Evolutionary conservation across 2,888 invertebrate genomes (phyloP).

Genomic region (Serrognathus titanus): DNA sequence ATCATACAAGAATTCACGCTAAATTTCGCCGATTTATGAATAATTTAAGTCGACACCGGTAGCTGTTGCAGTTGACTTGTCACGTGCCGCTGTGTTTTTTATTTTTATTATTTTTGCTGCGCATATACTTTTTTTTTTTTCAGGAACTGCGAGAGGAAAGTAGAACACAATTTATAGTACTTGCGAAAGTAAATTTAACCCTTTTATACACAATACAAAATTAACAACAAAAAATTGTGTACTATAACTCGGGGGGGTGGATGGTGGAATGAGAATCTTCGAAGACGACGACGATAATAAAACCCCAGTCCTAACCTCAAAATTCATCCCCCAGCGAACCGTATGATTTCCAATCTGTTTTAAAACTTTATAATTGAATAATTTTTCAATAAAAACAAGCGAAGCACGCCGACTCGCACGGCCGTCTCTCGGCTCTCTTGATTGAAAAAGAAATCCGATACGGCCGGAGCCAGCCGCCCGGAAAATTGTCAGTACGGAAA

Average conservation of each 20-base stretch:
- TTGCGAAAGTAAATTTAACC: too few relatives aligned
- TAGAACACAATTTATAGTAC: too few relatives aligned
- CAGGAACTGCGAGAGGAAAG: too few relatives aligned
- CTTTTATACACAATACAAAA: too few relatives aligned
- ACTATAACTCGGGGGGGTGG: background rate
- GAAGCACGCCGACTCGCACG: slow-evolving; percentile 36
- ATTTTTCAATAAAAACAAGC: slow-evolving; percentile 50
- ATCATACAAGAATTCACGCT: slow-evolving; percentile 23
- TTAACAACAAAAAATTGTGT: background rate
- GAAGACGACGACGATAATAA: slow-evolving; percentile 17
- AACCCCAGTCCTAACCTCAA: slow-evolving; percentile 32
- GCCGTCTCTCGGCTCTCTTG: slow-evolving; percentile 24
- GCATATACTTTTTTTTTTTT: too few relatives aligned
- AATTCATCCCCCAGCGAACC: slow-evolving; percentile 39
- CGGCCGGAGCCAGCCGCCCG: slow-evolving; percentile 30
- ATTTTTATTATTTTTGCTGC: too few relatives aligned
- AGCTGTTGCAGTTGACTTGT: slow-evolving; percentile 22
- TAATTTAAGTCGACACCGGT: slow-evolving; percentile 15
- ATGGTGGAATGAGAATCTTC: background rate
- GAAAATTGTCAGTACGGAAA: slow-evolving; percentile 41
- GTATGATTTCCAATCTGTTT: slow-evolving; percentile 49
- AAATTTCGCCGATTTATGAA: slow-evolving; percentile 21
- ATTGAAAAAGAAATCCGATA: slow-evolving; percentile 45
- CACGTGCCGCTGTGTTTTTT: slow-evolving; percentile 10
- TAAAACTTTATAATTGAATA: slow-evolving; percentile 50